Conservation (phyloP, 2,113 vertebrate species). For the Axis porcinus region DNA sequence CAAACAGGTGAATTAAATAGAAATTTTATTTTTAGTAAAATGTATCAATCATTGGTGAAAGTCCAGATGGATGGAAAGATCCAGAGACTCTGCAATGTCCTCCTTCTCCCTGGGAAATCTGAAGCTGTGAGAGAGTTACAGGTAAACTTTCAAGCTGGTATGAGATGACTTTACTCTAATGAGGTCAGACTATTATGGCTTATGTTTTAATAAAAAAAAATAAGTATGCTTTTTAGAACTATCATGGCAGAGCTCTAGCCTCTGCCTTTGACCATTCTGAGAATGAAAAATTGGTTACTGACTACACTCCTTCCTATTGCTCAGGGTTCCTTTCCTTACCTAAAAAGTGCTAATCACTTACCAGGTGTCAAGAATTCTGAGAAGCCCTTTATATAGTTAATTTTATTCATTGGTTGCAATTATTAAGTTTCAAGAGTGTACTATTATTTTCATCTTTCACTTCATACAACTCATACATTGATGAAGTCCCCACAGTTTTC, state of each 20-base stretch:
- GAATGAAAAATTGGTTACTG: not conserved
- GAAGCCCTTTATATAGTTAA: not conserved
- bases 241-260: not conserved
- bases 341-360: not conserved
- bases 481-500: not conserved
- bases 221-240: not conserved
- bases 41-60: not conserved
- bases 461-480: not conserved
- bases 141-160: not conserved
- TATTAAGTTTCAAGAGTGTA: not conserved
- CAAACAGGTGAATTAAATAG: not conserved
- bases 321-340: not conserved
- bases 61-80: not conserved
- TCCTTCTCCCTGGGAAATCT: not conserved
- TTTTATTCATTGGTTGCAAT: not conserved
- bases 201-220: not conserved
- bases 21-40: not conserved
- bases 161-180: not conserved
- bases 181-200: not conserved
- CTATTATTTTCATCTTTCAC: not conserved
- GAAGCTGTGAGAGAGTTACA: not conserved
- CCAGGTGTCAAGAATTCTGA: not conserved
- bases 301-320: not conserved
- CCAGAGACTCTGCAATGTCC: rapidly evolving
- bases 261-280: not conserved